Evolutionary conservation across 2,113 vertebrate species (phyloP).

Genomic region (Dicerorhinus sumatrensis): DNA sequence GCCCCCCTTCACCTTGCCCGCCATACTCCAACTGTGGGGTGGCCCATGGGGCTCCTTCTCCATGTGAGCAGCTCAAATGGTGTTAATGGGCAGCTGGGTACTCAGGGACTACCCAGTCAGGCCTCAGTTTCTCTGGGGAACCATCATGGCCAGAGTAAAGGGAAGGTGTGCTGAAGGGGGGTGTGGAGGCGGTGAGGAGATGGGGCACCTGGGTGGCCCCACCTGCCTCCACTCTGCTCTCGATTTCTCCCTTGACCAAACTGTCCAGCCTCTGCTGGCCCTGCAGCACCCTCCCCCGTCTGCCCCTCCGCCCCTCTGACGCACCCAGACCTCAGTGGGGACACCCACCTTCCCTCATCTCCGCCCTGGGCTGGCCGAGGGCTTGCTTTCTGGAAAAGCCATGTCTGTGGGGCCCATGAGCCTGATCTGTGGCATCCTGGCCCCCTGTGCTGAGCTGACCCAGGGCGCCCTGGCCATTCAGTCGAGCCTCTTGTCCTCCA

Average conservation of each 20-base stretch:
- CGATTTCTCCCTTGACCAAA: neutral
- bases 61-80: neutral
- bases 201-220: neutral
- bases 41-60: neutral
- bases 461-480: too few species aligned
- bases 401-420: neutral
- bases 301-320: neutral
- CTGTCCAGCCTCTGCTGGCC: neutral
- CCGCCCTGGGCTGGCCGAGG: neutral
- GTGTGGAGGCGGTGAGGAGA: neutral
- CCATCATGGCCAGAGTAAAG: neutral
- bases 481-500: too few species aligned
- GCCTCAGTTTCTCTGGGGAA: neutral
- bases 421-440: accelerated
- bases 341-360: accelerated
- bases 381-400: neutral
- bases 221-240: neutral
- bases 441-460: neutral
- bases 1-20: neutral
- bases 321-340: too few species aligned
- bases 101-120: neutral
- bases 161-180: neutral
- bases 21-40: neutral
- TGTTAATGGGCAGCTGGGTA: neutral
- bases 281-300: accelerated